These are phyloP conservation scores for Gallinago media DNA, from an alignment of 2,113 vertebrate genomes.

Conservation along the genomic window DNA sequence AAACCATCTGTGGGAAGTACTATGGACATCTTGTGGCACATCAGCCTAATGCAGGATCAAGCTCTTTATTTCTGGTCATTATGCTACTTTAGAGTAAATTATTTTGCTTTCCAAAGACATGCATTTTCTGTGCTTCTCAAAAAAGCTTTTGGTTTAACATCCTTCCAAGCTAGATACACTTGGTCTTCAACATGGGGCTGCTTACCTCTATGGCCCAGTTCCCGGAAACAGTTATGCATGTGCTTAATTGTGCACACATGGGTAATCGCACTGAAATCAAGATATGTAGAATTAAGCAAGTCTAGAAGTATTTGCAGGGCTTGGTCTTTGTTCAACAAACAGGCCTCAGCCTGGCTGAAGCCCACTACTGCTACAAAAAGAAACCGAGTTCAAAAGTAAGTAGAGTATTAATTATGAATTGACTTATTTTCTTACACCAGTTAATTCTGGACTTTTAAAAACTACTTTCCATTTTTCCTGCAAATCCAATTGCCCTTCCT, in stretches of 20 bases:
- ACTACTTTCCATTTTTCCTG: constrained; percentile 22
- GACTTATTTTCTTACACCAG: constrained; percentile 32
- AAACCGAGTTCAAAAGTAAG: constrained; percentile 1
- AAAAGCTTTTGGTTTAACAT: not conserved
- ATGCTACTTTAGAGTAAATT: not conserved
- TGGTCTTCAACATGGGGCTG: not conserved
- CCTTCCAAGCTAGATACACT: not conserved
- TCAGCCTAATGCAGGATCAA: not conserved
- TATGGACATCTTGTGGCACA: not conserved
- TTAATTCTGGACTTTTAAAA: constrained; percentile 21
- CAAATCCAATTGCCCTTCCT: constrained; percentile 28
- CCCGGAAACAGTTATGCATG: constrained; percentile 36
- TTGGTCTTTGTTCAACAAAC: constrained; percentile 50
- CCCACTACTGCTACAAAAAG: not conserved
- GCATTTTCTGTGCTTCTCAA: not conserved
- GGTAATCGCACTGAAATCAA: constrained; percentile 38
- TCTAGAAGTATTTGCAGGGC: constrained; percentile 51
- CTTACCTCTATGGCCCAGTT: constrained; percentile 50
- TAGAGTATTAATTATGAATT: constrained; percentile 23
- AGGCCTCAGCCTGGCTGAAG: constrained; percentile 25
- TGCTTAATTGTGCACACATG: constrained; percentile 62
- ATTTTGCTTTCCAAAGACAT: not conserved
- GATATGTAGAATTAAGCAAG: constrained; percentile 59
- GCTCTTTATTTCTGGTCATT: not conserved
- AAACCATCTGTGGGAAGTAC: not conserved